Base-by-base conservation (phyloP, 2,113 vertebrate species). In the Alouatta palliata region DNA sequence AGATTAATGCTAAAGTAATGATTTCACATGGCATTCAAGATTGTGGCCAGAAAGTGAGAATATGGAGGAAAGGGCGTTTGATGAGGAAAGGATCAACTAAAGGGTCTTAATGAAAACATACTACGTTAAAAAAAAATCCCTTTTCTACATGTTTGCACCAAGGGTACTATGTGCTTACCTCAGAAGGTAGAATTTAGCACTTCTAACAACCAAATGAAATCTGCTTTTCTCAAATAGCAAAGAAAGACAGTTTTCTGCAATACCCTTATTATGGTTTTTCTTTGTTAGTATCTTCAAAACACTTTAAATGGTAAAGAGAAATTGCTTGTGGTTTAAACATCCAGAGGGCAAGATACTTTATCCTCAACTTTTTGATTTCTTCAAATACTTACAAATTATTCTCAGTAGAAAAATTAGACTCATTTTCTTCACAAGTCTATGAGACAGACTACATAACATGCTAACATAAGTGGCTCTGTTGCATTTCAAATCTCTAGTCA, bases 401-500 rank as follows among this genome's bases (percentile, higher is more conserved):
- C 88, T 94, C 76, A 86, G 71, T 84, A 93, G 81, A 92, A 95
- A 94, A 94, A 91, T 88, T 47, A 87, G 94, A 92, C 73, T 80
- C 10, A 70, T 89, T 96, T 88, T 86, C 77, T 92, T 92, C 77
- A 68, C 66, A 95, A 58, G 35, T 88, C 79, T 79, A 37, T 64
- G 81, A 93, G 77, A 86, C 94, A 77, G 75, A 47, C 43, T 77
- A 32, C 43, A 77, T 77, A 47, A 66, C 61, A 68, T 94, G 56
- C 54, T 70, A 95, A 86, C 35, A 45, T 82, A 85, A 95, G 77
- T 89, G 90, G 37, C 75, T 94, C 84, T 94, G 71, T 91, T 64
- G 20, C 85, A 90, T 96, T 95, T 97, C 83, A 98, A 95, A 90
- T 94, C n/a, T 96, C 43, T 30, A 93, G 96, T 94, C 97, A 91